phyloP scores from a whole-genome alignment of 2,888 invertebrate genomes.

The Drosophila incognita region DNA sequence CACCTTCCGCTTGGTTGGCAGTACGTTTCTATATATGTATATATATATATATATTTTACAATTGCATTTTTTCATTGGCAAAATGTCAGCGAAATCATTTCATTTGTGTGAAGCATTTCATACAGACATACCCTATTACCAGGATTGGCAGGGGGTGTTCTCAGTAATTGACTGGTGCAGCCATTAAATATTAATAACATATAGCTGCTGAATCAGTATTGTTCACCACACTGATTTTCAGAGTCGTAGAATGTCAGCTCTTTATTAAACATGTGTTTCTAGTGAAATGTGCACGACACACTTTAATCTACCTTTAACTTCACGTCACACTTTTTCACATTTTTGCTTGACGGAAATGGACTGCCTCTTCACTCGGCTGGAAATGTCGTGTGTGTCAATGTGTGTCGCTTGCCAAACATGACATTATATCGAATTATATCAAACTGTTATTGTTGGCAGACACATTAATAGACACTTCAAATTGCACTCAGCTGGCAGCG shows the following conservation, averaged over 20 bases:
- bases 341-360: neutral
- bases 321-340: neutral
- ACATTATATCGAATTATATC: slow-evolving; percentile 9
- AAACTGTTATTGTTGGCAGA: slow-evolving; percentile 25
- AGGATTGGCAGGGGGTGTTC: neutral
- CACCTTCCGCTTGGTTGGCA: slow-evolving; percentile 45
- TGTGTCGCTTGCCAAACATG: slow-evolving; percentile 23
- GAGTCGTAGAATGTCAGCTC: neutral
- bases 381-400: slow-evolving; percentile 40
- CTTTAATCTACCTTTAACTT: neutral
- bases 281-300: neutral
- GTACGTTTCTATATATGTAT: slow-evolving; percentile 4
- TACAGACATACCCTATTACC: neutral
- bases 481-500: slow-evolving; percentile 48
- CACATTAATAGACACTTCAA: slow-evolving; percentile 54
- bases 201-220: neutral
- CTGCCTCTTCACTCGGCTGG: neutral
- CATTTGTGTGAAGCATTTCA: slow-evolving; percentile 22
- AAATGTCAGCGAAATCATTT: slow-evolving; percentile 45
- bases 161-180: neutral
- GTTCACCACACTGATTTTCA: neutral
- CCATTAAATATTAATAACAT: neutral
- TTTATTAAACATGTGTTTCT: neutral
- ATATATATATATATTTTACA: neutral
- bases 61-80: slow-evolving; percentile 27